phyloP scores from a whole-genome alignment of 37 sponge, comb jelly and placozoan genomes.

The Dysidea cf. avara region DNA sequence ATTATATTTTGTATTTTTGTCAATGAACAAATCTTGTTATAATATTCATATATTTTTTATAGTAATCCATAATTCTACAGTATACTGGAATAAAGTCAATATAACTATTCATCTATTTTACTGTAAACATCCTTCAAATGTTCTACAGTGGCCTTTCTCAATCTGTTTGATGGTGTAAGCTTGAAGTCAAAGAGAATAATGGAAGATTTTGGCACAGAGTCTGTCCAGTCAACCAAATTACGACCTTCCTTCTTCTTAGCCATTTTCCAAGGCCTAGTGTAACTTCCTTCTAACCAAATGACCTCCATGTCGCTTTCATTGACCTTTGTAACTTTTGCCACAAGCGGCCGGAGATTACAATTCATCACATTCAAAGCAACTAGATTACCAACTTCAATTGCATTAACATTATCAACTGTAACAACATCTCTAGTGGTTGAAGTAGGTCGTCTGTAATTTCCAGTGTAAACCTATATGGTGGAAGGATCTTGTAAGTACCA shows the following conservation, averaged over 20 bases:
- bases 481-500: too few species aligned
- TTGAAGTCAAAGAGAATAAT: conserved; percentile 38
- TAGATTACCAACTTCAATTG: conserved; percentile 19
- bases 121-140: conserved; percentile 32
- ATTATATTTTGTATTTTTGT: too few species aligned
- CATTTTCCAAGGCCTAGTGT: too few species aligned
- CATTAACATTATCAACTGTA: conserved; percentile 5
- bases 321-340: conserved; percentile 9
- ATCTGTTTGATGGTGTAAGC: conserved; percentile 36
- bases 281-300: conserved; percentile 40
- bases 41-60: too few species aligned
- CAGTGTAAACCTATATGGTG: too few species aligned
- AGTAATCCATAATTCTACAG: too few species aligned
- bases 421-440: too few species aligned
- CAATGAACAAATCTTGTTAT: too few species aligned
- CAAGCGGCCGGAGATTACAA: conserved; percentile 10
- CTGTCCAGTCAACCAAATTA: conserved; percentile 42
- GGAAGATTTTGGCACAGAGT: conserved; percentile 31
- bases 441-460: too few species aligned
- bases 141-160: conserved; percentile 31
- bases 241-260: conserved; percentile 24
- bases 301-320: conserved; percentile 9
- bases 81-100: too few species aligned
- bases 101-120: too few species aligned
- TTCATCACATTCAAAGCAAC: conserved; percentile 38